Conservation (phyloP, 1,140 invertebrate species). For the Paraescarpia echinospica region DNA sequence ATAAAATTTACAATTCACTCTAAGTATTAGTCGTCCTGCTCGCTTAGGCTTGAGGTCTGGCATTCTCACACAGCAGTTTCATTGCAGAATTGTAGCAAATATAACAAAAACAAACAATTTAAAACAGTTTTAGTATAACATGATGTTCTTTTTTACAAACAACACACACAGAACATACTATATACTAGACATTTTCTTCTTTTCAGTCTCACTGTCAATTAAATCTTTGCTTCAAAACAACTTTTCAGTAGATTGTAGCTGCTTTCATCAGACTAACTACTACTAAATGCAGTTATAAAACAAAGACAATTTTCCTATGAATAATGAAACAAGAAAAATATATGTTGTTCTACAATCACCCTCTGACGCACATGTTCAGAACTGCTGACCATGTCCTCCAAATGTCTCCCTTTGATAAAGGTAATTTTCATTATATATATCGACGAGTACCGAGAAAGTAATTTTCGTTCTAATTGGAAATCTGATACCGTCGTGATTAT, state of each 20-base stretch:
- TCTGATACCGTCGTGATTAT: neutral
- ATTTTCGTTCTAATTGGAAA: neutral
- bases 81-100: neutral
- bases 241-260: no score
- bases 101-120: neutral
- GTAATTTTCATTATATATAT: neutral
- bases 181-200: neutral
- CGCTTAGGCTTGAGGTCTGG: neutral
- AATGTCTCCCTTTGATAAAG: neutral
- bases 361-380: no score
- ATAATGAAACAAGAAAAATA: no score
- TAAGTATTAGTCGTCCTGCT: neutral
- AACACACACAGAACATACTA: no score
- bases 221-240: no score
- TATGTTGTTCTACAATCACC: no score
- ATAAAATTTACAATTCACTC: neutral
- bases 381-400: neutral
- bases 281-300: no score
- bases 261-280: no score
- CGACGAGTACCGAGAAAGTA: neutral
- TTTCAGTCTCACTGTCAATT: no score
- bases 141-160: neutral
- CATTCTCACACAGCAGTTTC: neutral
- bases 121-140: neutral
- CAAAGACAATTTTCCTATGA: no score